Conservation (phyloP, 64 coral and sea anemone species). For the Dendrophyllia cribrosa region DNA sequence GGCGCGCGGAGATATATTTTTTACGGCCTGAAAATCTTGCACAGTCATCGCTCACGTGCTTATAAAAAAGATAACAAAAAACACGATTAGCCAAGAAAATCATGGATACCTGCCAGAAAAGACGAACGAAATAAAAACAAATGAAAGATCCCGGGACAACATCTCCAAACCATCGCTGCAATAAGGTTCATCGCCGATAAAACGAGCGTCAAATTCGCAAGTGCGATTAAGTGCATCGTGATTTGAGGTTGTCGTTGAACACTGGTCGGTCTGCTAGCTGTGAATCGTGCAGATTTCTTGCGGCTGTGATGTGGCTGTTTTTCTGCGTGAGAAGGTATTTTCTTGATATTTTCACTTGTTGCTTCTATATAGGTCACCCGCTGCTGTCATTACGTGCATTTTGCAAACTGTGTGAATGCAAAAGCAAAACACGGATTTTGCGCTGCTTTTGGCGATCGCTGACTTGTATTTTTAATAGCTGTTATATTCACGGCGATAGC, state of each 20-base stretch:
- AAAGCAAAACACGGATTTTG: background rate
- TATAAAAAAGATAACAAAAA: background rate
- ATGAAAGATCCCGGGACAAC: background rate
- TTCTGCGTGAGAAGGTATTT: slow-evolving; percentile 57
- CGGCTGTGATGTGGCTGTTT: slow-evolving; percentile 4
- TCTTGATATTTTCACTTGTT: slow-evolving; percentile 15
- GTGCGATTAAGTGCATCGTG: background rate
- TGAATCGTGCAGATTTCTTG: background rate
- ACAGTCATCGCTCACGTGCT: slow-evolving; percentile 20
- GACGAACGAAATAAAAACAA: slow-evolving; percentile 20
- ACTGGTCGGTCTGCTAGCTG: background rate
- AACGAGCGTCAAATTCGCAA: background rate
- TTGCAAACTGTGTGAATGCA: background rate
- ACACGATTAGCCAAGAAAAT: slow-evolving; percentile 36
- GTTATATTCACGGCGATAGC: too few species aligned
- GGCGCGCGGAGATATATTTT: background rate
- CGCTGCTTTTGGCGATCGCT: background rate
- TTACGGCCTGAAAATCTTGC: background rate
- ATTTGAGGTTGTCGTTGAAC: background rate
- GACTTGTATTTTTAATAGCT: background rate
- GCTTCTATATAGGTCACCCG: slow-evolving; percentile 24
- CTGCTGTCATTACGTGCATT: background rate
- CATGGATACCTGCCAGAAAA: slow-evolving; percentile 30
- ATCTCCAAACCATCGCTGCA: background rate
- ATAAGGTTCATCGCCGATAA: background rate